Evolutionary conservation across 2,113 vertebrate genomes (phyloP), one percentile per base, ranked within the genome.

Genomic region (Triplophysa siluroides): DNA sequence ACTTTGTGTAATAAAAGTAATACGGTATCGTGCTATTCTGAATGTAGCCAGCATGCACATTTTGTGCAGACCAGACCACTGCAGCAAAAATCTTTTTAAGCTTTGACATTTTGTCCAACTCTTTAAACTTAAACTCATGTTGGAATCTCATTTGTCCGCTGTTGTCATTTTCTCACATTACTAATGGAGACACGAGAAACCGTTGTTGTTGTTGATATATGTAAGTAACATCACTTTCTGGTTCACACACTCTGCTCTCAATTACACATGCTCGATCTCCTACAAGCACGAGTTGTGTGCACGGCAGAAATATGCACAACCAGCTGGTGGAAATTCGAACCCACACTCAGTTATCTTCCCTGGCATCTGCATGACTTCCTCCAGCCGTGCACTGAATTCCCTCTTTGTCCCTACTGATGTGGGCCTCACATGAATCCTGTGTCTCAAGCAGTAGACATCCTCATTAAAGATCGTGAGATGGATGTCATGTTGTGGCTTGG

Each of bases 371-470:
- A 69, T 41, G 50, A 75, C 52, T 70, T 80, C 78, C 81, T 52
- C 67, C 75, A 62, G 72, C 81, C 54, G 4, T 4, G 12, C 75
- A 38, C 54, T 62, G 78, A 80, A 80, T 80, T 79, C 78, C 63
- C 8, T 68, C 79, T 74, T 81, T 84, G 78, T 84, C 62, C 65
- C n/a, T 16, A 8, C 38, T 54, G 45, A 64, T 73, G 68, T 90
- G 90, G 91, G 86, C 84, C 88, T 90, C 91, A 89, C 90, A 89
- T 92, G 92, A 91, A 91, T 90, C 87, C 89, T 38, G 56, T 33
- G 18, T 76, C 79, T 74, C 72, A 52, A 47, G 90, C 26, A 84
- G 88, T 86, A 83, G 80, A 88, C 87, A 81, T 88, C 61, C 74
- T 89, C 75, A 76, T 81, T 81, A 76, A 81, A 62, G 24, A 19